Percentiles rank a stretch among this genome's conserved stretches.
phyloP scores from a whole-genome alignment of 2,113 vertebrate species.

The Ciconia stormi region DNA sequence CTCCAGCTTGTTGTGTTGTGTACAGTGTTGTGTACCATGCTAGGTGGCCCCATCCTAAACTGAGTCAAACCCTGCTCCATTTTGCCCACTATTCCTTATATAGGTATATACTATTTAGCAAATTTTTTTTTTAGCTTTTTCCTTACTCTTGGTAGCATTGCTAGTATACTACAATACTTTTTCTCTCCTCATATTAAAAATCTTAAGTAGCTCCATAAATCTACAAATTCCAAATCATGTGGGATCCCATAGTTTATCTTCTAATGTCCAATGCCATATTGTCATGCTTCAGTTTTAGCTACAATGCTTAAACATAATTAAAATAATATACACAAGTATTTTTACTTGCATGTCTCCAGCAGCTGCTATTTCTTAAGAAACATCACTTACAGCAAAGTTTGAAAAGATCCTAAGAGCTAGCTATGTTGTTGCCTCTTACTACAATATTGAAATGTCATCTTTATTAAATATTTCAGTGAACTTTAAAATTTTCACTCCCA shows the following conservation, averaged over 20 bases:
- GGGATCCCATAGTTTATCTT: neutral
- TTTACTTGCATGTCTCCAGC: neutral
- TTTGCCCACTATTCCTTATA: neutral
- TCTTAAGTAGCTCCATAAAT: neutral
- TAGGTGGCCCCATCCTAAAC: neutral
- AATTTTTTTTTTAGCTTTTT: neutral
- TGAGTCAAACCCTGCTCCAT: neutral
- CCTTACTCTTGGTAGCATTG: neutral
- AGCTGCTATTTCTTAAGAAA: neutral
- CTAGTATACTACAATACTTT: neutral
- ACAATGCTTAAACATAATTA: neutral
- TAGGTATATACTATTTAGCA: neutral
- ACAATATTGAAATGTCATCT: neutral
- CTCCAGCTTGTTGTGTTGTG: neutral
- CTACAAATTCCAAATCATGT: neutral
- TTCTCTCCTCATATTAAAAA: neutral
- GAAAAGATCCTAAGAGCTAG: neutral
- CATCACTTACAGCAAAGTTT: neutral
- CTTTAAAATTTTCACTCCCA: neutral
- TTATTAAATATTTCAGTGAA: neutral
- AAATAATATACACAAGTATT: neutral
- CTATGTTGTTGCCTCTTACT: neutral
- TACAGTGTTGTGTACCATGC: neutral
- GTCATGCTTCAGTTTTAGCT: neutral
- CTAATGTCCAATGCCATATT: neutral